Evolutionary conservation across 2,888 invertebrate genomes (phyloP).

Genomic region (Orthosia cruda): DNA sequence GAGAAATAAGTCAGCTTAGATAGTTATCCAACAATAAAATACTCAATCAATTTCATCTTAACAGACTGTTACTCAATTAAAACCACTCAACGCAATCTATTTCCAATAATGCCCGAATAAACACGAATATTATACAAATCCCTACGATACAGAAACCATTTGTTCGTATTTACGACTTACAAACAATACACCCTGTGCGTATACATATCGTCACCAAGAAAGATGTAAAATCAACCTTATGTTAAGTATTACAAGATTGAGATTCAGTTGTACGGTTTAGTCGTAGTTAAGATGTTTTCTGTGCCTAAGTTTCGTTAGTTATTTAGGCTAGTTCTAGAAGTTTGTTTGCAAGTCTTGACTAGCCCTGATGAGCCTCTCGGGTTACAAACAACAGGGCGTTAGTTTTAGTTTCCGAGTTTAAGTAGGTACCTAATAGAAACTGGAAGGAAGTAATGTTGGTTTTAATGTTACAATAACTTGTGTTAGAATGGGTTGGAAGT

Average conservation of each 20-base stretch:
- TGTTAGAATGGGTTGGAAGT: conserved; percentile 1
- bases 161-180: conserved; percentile 57
- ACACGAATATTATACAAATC: conserved; percentile 53
- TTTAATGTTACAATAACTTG: conserved; percentile 45
- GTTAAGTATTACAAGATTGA: not conserved
- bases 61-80: conserved; percentile 32
- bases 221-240: conserved; percentile 1
- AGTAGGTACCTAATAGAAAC: conserved; percentile 48
- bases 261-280: conserved; percentile 2
- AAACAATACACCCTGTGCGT: conserved; percentile 17
- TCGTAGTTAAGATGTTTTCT: conserved; percentile 17
- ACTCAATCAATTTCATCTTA: conserved; percentile 8
- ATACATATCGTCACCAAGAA: not conserved
- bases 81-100: conserved; percentile 46
- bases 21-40: conserved; percentile 2
- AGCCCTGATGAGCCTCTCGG: conserved; percentile 60
- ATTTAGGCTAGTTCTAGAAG: conserved; percentile 56
- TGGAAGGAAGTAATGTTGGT: conserved; percentile 29
- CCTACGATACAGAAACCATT: conserved; percentile 47
- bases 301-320: conserved; percentile 32
- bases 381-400: conserved; percentile 54
- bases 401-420: conserved; percentile 53
- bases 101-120: conserved; percentile 50
- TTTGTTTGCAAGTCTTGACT: conserved; percentile 57
- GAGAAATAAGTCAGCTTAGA: not conserved